Conservation (phyloP, 2,797 vertebrate genomes). For the Vireo griseus region DNA sequence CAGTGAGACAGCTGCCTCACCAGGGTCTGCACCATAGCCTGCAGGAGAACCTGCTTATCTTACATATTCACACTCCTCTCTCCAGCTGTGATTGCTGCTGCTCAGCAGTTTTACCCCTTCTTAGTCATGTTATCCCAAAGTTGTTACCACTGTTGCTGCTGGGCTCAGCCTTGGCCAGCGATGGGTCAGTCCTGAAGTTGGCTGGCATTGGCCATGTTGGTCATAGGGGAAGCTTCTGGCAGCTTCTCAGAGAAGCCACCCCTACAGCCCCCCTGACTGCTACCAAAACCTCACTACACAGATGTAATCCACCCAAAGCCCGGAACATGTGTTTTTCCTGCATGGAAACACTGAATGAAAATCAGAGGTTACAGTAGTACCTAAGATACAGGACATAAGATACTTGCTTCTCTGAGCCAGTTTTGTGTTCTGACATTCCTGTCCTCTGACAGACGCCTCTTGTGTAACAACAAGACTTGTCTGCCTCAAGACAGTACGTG, state of each 20-base stretch:
- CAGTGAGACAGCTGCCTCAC: background rate
- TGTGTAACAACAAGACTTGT: background rate
- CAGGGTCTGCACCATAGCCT: accelerated
- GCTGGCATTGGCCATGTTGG: background rate
- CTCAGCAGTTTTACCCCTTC: background rate
- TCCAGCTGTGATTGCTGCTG: background rate
- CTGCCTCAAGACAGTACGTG: background rate
- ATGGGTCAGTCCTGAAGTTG: background rate
- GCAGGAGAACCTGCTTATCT: background rate
- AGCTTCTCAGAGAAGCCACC: background rate
- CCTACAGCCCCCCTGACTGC: background rate
- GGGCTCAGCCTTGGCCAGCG: background rate
- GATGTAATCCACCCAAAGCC: background rate
- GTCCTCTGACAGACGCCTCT: background rate
- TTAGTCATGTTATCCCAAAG: background rate
- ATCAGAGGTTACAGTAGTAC: background rate
- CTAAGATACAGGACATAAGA: background rate
- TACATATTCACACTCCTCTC: background rate
- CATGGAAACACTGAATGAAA: background rate
- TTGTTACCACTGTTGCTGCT: too few relatives aligned
- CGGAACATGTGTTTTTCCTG: accelerated
- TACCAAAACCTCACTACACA: background rate
- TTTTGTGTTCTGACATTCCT: background rate
- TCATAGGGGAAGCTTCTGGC: background rate
- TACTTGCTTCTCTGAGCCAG: background rate